Evolutionary conservation across 2,797 vertebrate species (phyloP).

Genomic region (Poeciliopsis paucimaculata): DNA sequence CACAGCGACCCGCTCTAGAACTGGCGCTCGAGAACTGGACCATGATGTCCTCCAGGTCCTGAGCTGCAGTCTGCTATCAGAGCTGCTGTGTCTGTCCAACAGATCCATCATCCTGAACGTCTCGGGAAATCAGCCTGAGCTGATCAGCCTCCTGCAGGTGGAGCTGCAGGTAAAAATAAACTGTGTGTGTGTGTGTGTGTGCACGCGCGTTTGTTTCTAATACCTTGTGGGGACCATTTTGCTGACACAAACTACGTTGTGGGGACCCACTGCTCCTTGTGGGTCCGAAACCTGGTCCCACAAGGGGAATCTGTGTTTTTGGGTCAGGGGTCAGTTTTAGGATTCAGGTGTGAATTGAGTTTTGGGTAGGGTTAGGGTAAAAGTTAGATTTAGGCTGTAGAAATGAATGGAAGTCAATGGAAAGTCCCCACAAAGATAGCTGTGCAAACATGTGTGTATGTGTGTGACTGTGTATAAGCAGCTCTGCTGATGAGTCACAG

Average conservation of each 20-base stretch:
- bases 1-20: too few species aligned
- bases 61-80: too few species aligned
- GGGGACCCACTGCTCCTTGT: too few species aligned
- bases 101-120: not conserved
- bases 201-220: not conserved
- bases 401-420: too few species aligned
- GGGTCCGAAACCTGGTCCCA: too few species aligned
- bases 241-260: too few species aligned
- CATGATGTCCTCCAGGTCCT: not conserved
- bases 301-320: too few species aligned
- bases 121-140: conserved; percentile 12
- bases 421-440: too few species aligned
- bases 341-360: too few species aligned
- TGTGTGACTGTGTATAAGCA: not conserved
- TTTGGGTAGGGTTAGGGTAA: too few species aligned
- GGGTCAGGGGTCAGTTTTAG: too few species aligned
- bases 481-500: conserved; percentile 32
- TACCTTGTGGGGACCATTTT: not conserved
- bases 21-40: not conserved
- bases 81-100: not conserved
- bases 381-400: too few species aligned
- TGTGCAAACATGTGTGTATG: not conserved
- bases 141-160: conserved; percentile 23
- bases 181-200: not conserved
- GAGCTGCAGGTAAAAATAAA: conserved; percentile 11